Base-by-base conservation (phyloP, 2,888 invertebrate genomes). In the Cephus runcator region DNA sequence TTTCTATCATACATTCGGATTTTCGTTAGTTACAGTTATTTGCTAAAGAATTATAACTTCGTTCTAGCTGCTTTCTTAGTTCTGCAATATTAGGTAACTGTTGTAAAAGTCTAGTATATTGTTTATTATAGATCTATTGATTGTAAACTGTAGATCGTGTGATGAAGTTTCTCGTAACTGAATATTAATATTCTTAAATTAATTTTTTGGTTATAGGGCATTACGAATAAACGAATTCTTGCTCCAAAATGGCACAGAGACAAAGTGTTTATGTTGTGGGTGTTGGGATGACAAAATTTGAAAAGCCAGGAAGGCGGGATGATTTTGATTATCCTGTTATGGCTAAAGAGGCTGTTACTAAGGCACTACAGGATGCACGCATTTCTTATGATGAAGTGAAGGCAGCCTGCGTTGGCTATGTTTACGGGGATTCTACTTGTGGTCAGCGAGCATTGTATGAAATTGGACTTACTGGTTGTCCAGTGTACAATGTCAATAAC, bases 261-360 rank as follows among this genome's bases (percentile, higher is more conserved):
- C 79, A 85, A 69, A 92, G 91, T 92, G 97, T 98, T 76, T 99
- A 94, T 92, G 98, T 98, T 77, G 94, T 98, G 87, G 99, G 99
- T 83, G 98, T 98, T 85, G 98, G 98, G 82, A 99, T 99, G 98
- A 98, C 98, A 82, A 98, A 98, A 94, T 99, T 99, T 92, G 96
- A 97, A 88, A 99, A 99, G 92, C 99, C 99, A 74, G 98, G 97
- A 76, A 93, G 93, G 75, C 92, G 95, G 77, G 93, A 95, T 76
- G 94, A 96, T 85, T 95, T 95, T 87, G 99, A 99, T 92, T 99
- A 99, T 91, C 99, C 99, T 0, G 96, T 98, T 85, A 95, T 99
- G 94, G 98, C 97, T 30, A 96, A 97, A 88, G 99, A 99, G 93
- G 97, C 99, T 1, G 96, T 98, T 0, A 93, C 94, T 23, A 97